Base-by-base conservation (phyloP, 92 coral and sea anemone genomes). In the Epizoanthus ramosus region DNA sequence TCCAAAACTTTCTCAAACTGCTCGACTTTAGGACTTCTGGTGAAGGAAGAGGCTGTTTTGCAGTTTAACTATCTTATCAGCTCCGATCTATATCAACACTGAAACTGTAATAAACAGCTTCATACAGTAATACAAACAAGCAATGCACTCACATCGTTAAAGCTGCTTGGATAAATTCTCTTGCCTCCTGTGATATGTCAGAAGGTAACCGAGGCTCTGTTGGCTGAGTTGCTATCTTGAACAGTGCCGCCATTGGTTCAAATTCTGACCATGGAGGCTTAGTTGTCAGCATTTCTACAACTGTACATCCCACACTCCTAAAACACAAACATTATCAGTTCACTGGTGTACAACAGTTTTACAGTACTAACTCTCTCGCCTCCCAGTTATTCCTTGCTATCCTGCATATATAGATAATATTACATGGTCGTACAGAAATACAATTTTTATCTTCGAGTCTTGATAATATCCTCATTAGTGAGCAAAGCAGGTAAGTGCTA, bases 181-280 rank as follows among this genome's bases (percentile, higher is more conserved):
- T 88, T 33, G 98, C 95, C 41, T 89, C 91, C 35, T 79, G 85
- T 28, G 98, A 92, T 13, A 90, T 71, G 23, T 97, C 99, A 2
- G 52, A 69, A 14, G 97, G 91, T 70, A 97, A 86, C 7, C 86
- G 86, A 2, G 99, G 98, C 35, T 97, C 98, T 0, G 99, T 97
- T 39, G 89, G 87, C 63, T 94, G 97, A 0, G 99, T 97, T 10
- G 99, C 99, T 68, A 97, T 97, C 84, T 97, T 97, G 87, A 97
- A 97, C 9, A 97, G 91, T 9, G 99, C 99, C 3, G 99, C 99
- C 99, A 97, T 97, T 57, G 99, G 99, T 79, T 97, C 99, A 68
- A 88, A 94, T 19, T 97, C 95, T 6, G 99, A 82, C 99, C 99
- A 97, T 12, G 99, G 99, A 2, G 99, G 99, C 68, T 92, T 97